Evolutionary conservation across 2,888 invertebrate species (phyloP), one percentile per base, ranked within the genome.

Genomic region (Caenorhabditis parvicauda): DNA sequence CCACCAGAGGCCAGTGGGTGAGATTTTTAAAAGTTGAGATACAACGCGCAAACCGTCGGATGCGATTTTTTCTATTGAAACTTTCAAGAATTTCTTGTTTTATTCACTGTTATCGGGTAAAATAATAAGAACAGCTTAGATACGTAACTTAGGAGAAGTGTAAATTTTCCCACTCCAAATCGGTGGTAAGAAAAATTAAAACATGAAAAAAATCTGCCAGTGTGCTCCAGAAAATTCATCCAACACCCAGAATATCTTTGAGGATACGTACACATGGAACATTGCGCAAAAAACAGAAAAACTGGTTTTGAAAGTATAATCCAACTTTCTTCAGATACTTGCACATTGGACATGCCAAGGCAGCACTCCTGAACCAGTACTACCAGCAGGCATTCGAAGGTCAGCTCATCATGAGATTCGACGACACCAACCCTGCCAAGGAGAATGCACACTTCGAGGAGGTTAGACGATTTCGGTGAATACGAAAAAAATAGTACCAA

Each of bases 1-100:
- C 98, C 98, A n/a, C 98, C 98, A 37, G 98, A 99, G 85, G 98
- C 98, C 32, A 95, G 95, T 73, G 98, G 94, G 86, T 92, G 14
- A 17, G 17, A 12, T 32, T 9, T 12, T 12, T 32, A 32, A 12
- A 32, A 32, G 9, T 9, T n/a, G n/a, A n/a, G n/a, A n/a, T n/a
- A n/a, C n/a, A n/a, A n/a, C n/a, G n/a, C n/a, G n/a, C n/a, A n/a
- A n/a, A n/a, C n/a, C n/a, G n/a, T n/a, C n/a, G n/a, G n/a, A n/a
- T n/a, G n/a, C 4, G 59, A 50, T 29, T 21, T 44, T 41, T 54
- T 19, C 46, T 21, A 32, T 32, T 12, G 39, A 5, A 17, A 25
- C 29, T 32, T 3, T 7, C 17, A 9, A n/a, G n/a, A n/a, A n/a
- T n/a, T n/a, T n/a, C n/a, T n/a, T n/a, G n/a, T n/a, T n/a, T n/a